Percentiles rank a stretch among this genome's conserved stretches.
phyloP scores from a whole-genome alignment of 2,888 invertebrate species.

The Drosophila picticornis region DNA sequence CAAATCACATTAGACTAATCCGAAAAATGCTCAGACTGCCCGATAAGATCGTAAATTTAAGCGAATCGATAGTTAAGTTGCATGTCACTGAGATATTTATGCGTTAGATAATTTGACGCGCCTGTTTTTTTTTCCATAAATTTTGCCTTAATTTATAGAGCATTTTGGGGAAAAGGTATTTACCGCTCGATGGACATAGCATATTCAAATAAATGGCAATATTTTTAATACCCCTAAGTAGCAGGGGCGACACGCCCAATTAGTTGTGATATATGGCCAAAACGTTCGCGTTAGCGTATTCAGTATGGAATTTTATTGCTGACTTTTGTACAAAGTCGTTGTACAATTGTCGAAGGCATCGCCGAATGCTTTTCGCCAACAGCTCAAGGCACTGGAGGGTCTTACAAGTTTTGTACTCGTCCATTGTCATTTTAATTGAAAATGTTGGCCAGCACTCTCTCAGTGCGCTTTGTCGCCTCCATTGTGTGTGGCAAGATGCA shows the following conservation, averaged over 20 bases:
- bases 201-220: constrained; percentile 52
- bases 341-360: neutral
- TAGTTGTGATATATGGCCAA: constrained; percentile 59
- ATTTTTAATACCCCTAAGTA: constrained; percentile 45
- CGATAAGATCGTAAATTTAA: constrained; percentile 25
- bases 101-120: constrained; percentile 20
- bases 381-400: constrained; percentile 3
- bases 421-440: constrained; percentile 77
- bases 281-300: constrained; percentile 48
- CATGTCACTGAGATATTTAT: constrained; percentile 35
- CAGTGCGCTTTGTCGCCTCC: constrained; percentile 27
- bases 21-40: neutral
- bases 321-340: constrained; percentile 27
- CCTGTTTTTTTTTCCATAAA: constrained; percentile 29
- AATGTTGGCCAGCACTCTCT: constrained; percentile 39
- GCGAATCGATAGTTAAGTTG: constrained; percentile 25
- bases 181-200: constrained; percentile 2
- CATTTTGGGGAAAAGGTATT: constrained; percentile 28
- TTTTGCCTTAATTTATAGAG: constrained; percentile 40
- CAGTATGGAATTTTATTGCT: constrained; percentile 53
- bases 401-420: constrained; percentile 21
- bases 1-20: neutral
- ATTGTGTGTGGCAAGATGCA: constrained; percentile 30
- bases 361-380: constrained; percentile 36
- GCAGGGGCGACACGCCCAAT: constrained; percentile 61